Evolutionary conservation across 2,113 vertebrate species (phyloP).

Genomic region (Etheostoma cragini): DNA sequence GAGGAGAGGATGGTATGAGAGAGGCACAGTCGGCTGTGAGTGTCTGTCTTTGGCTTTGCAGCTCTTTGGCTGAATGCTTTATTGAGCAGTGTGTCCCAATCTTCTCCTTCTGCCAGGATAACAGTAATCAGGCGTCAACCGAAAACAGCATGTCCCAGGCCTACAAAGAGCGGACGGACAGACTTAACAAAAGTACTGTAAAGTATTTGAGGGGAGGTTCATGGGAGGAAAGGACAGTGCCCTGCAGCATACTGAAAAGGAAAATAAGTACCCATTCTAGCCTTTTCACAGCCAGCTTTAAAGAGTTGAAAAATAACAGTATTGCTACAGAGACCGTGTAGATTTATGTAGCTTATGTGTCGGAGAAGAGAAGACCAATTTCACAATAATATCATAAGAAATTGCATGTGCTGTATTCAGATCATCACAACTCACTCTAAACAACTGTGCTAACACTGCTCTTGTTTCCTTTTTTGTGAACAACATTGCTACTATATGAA

Average conservation of each 20-base stretch:
- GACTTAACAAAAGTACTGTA: slow-evolving; percentile 45
- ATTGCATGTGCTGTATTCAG: not conserved
- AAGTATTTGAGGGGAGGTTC: slow-evolving; percentile 24
- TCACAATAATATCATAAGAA: not conserved
- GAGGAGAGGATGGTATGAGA: slow-evolving; percentile 22
- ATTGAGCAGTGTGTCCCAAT: slow-evolving; percentile 35
- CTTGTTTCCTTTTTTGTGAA: not conserved
- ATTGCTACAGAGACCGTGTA: not conserved
- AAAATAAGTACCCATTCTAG: not conserved
- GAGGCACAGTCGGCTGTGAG: slow-evolving; percentile 26
- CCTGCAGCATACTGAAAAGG: slow-evolving; percentile 44
- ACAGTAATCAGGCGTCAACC: slow-evolving; percentile 33
- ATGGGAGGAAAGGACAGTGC: slow-evolving; percentile 19
- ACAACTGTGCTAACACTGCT: not conserved
- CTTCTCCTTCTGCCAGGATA: slow-evolving; percentile 34
- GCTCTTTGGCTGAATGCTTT: slow-evolving; percentile 28
- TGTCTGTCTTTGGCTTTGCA: slow-evolving; percentile 45
- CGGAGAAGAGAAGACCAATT: not conserved
- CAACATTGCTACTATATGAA: not conserved
- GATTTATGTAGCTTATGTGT: not conserved
- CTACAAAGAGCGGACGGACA: slow-evolving; percentile 39
- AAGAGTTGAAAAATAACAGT: not conserved
- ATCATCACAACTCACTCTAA: not conserved
- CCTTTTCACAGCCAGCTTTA: not conserved
- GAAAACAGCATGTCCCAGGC: slow-evolving; percentile 38